Percentiles rank a stretch among this genome's conserved stretches.
phyloP scores from a whole-genome alignment of 1,140 invertebrate genomes.

The Drosophila equinoxialis region DNA sequence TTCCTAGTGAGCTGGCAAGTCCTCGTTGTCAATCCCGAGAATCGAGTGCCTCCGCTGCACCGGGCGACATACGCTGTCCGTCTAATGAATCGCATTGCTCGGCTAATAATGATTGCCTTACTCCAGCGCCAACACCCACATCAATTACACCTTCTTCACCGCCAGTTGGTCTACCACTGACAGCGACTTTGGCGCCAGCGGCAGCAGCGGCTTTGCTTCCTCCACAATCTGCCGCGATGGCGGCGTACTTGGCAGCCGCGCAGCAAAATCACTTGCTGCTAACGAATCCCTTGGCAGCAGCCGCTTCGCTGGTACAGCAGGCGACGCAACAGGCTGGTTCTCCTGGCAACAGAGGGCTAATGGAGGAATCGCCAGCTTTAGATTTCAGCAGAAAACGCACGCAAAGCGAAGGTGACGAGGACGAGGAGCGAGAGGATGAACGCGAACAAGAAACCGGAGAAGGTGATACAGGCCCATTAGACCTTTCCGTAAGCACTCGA shows the following conservation, averaged over 20 bases:
- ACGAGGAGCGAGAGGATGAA: slow-evolving; percentile 46
- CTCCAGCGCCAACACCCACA: slow-evolving; percentile 83
- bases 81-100: slow-evolving; percentile 88
- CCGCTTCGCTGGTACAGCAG: slow-evolving; percentile 82
- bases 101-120: slow-evolving; percentile 85
- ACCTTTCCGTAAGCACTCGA: slow-evolving; percentile 90
- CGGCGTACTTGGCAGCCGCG: slow-evolving; percentile 88
- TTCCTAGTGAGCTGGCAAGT: slow-evolving; percentile 88
- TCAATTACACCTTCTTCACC: slow-evolving; percentile 83
- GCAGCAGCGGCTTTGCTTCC: slow-evolving; percentile 87
- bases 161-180: slow-evolving; percentile 84
- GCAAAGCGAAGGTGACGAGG: slow-evolving; percentile 50
- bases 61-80: slow-evolving; percentile 84
- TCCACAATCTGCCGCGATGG: slow-evolving; percentile 90
- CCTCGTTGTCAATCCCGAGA: slow-evolving; percentile 91
- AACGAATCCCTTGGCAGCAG: slow-evolving; percentile 88
- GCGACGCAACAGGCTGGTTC: slow-evolving; percentile 86
- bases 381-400: slow-evolving; percentile 89
- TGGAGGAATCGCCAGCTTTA: slow-evolving; percentile 85
- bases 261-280: slow-evolving; percentile 90
- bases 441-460: slow-evolving; percentile 41
- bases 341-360: slow-evolving; percentile 82
- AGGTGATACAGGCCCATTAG: slow-evolving; percentile 89
- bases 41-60: slow-evolving; percentile 85
- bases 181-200: slow-evolving; percentile 84